phyloP scores from a whole-genome alignment of 92 coral and sea anemone genomes.

The Parazoanthus swiftii region DNA sequence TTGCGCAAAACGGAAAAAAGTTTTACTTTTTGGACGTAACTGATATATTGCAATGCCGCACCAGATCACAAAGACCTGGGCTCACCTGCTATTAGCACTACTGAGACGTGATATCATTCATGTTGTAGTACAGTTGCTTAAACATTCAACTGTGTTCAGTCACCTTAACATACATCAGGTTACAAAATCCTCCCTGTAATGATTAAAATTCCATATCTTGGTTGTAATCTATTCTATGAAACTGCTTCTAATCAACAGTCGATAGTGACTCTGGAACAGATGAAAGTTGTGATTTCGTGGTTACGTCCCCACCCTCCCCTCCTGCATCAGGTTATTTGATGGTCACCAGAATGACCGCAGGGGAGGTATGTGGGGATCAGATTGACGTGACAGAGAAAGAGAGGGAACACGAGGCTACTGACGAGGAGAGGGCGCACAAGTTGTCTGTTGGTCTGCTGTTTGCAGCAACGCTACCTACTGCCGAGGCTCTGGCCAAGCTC shows the following conservation, averaged over 20 bases:
- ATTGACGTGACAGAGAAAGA: slow-evolving; percentile 38
- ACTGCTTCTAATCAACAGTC: slow-evolving; percentile 42
- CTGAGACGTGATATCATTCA: no score
- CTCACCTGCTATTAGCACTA: no score
- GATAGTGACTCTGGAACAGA: slow-evolving; percentile 98
- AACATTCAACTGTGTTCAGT: no score
- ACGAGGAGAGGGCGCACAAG: slow-evolving; percentile 67
- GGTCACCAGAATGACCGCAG: slow-evolving; percentile 89
- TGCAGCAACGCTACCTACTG: slow-evolving; percentile 78
- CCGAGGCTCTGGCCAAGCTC: slow-evolving; percentile 80
- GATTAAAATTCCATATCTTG: not conserved
- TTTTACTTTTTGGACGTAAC: no score
- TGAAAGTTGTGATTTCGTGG: slow-evolving; percentile 83
- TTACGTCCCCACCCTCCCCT: slow-evolving; percentile 81
- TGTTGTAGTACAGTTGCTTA: no score
- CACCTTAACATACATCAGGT: no score
- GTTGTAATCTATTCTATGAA: not conserved
- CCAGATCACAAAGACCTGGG: no score
- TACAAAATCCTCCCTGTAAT: no score
- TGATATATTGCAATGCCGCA: no score
- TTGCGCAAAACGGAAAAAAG: no score
- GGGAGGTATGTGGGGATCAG: slow-evolving; percentile 63
- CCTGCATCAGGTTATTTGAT: slow-evolving; percentile 93
- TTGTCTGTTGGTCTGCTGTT: slow-evolving; percentile 75
- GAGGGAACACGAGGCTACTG: slow-evolving; percentile 29